Evolutionary conservation across 2,113 vertebrate species (phyloP).

Genomic region (Stegastes partitus): DNA sequence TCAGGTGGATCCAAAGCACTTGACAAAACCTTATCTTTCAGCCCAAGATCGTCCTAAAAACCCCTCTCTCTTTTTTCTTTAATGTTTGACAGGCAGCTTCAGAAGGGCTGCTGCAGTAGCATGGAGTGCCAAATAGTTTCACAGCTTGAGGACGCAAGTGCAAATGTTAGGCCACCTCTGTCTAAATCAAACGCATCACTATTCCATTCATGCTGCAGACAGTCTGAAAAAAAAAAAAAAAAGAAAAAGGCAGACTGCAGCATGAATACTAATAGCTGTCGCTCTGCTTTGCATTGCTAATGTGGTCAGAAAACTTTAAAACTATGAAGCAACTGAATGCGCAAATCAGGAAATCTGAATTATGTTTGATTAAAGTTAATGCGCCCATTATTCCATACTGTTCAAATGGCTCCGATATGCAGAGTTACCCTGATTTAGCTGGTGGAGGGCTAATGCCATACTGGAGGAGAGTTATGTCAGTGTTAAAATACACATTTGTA

Average conservation of each 20-base stretch:
- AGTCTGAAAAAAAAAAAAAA: conserved; percentile 14
- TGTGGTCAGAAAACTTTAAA: conserved; percentile 21
- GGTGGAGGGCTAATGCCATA: neutral
- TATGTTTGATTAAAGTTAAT: conserved; percentile 22
- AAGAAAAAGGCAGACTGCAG: neutral
- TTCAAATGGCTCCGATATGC: conserved; percentile 21
- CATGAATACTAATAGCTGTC: conserved; percentile 28
- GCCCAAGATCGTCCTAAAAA: neutral
- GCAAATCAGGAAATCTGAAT: conserved; percentile 43
- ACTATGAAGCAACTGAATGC: conserved; percentile 16
- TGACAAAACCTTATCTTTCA: neutral
- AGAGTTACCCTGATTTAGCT: conserved; percentile 6
- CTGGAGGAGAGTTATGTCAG: conserved; percentile 18
- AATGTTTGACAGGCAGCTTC: conserved; percentile 17
- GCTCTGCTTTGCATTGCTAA: conserved; percentile 46
- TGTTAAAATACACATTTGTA: conserved; percentile 24
- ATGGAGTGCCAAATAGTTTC: conserved; percentile 42
- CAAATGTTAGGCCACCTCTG: conserved; percentile 45
- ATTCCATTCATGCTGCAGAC: conserved; percentile 47
- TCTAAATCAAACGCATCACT: conserved; percentile 46
- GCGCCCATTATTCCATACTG: neutral
- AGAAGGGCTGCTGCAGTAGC: neutral
- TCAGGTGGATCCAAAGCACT: neutral
- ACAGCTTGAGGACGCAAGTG: conserved; percentile 32
- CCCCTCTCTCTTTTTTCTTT: neutral